These are phyloP conservation scores for Molossus molossus DNA, from an alignment of 2,797 vertebrate genomes.

Conservation along the genomic window DNA sequence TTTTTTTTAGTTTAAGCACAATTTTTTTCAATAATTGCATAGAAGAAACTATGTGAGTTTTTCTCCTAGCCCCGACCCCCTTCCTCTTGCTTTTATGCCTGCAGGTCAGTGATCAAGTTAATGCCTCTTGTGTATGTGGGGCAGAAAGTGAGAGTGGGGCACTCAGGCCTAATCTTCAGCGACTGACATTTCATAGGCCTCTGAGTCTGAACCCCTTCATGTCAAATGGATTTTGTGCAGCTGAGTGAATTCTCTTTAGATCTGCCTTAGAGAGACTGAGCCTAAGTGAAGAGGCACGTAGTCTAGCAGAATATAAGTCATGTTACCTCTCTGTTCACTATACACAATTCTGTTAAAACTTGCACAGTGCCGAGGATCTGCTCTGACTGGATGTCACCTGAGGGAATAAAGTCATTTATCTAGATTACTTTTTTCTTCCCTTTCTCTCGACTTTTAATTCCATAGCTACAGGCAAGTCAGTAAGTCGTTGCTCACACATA, in stretches of 20 bases:
- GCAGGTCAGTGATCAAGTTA: slow-evolving; percentile 84
- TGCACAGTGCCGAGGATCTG: slow-evolving; percentile 91
- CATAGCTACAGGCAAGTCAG: slow-evolving; percentile 93
- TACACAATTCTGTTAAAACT: slow-evolving; percentile 93
- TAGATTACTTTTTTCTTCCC: slow-evolving; percentile 92
- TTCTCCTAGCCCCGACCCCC: slow-evolving; percentile 70
- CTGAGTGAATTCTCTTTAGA: slow-evolving; percentile 89
- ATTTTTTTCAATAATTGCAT: slow-evolving; percentile 86
- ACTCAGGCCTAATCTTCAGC: slow-evolving; percentile 83
- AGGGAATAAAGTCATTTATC: slow-evolving; percentile 93
- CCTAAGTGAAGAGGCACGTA: slow-evolving; percentile 87
- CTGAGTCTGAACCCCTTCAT: slow-evolving; percentile 75
- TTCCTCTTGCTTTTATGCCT: slow-evolving; percentile 83
- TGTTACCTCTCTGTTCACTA: slow-evolving; percentile 84
- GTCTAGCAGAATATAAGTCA: slow-evolving; percentile 85
- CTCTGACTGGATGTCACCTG: slow-evolving; percentile 91
- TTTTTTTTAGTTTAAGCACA: slow-evolving; percentile 86
- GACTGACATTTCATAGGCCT: slow-evolving; percentile 83
- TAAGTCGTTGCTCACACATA: slow-evolving; percentile 93
- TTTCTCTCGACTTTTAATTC: slow-evolving; percentile 92
- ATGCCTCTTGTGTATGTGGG: slow-evolving; percentile 65
- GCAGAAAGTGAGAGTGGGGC: slow-evolving; percentile 75
- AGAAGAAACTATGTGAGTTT: slow-evolving; percentile 86
- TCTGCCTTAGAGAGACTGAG: slow-evolving; percentile 84
- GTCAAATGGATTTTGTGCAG: slow-evolving; percentile 88